phyloP scores from a whole-genome alignment of 2,888 invertebrate genomes.

The Subacronicta megacephala region DNA sequence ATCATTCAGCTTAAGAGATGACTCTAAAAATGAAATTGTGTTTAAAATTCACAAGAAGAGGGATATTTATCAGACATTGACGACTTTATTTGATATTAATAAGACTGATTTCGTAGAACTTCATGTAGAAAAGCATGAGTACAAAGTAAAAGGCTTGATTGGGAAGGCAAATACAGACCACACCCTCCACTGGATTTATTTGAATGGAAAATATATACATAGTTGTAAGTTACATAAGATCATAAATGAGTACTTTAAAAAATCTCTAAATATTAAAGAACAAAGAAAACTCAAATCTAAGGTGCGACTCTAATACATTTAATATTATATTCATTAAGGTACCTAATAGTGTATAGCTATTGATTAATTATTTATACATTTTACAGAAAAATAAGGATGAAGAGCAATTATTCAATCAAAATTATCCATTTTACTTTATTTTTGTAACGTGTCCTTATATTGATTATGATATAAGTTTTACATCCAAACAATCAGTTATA shows the following conservation, averaged over 20 bases:
- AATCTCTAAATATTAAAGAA: conserved; percentile 42
- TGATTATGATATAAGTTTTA: conserved; percentile 87
- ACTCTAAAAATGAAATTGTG: conserved; percentile 89
- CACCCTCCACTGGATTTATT: conserved; percentile 89
- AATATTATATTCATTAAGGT: background rate
- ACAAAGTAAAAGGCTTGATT: conserved; percentile 89
- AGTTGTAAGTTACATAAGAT: conserved; percentile 77
- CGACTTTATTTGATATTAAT: conserved; percentile 69
- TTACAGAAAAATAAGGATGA: conserved; percentile 60
- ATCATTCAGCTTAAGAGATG: conserved; percentile 92
- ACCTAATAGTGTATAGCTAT: background rate
- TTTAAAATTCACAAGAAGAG: conserved; percentile 90
- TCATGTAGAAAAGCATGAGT: conserved; percentile 78
- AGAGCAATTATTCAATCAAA: conserved; percentile 44
- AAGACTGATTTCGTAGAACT: conserved; percentile 77
- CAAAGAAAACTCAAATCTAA: conserved; percentile 59
- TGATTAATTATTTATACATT: conserved; percentile 6
- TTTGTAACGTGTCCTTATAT: conserved; percentile 88
- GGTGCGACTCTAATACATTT: conserved; percentile 52
- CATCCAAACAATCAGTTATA: conserved; percentile 82
- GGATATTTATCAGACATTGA: conserved; percentile 87
- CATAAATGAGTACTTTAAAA: conserved; percentile 66
- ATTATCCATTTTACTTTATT: conserved; percentile 84
- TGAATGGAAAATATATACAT: conserved; percentile 90
- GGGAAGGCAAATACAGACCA: conserved; percentile 71